phyloP scores from a whole-genome alignment of 1,140 invertebrate genomes.

The Sitophilus oryzae region DNA sequence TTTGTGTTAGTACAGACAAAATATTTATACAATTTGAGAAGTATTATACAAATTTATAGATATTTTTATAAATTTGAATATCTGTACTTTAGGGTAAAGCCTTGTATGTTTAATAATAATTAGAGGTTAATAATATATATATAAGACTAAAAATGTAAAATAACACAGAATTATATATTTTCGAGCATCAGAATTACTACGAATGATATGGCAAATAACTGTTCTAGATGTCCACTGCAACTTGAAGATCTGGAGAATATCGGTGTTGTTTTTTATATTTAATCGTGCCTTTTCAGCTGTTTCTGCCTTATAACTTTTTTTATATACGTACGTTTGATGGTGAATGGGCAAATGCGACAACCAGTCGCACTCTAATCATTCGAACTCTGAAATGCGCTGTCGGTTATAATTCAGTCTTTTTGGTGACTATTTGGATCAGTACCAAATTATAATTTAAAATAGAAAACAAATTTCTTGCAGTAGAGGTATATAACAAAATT shows the following conservation, averaged over 20 bases:
- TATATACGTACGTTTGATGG: conserved; percentile 21
- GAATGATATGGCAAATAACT: conserved; percentile 20
- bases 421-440: conserved; percentile 13
- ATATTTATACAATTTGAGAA: too few relatives aligned
- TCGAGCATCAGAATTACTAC: conserved; percentile 1
- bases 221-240: conserved; percentile 32
- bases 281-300: background rate
- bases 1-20: too few relatives aligned
- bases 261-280: conserved; percentile 16
- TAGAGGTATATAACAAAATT: too few relatives aligned
- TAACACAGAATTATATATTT: background rate
- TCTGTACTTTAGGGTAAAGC: background rate
- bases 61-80: too few relatives aligned
- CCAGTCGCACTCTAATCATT: conserved; percentile 22
- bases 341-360: conserved; percentile 36
- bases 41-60: too few relatives aligned
- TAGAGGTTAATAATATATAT: too few relatives aligned
- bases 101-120: background rate
- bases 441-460: background rate
- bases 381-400: conserved; percentile 29
- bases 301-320: conserved; percentile 6
- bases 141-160: too few relatives aligned
- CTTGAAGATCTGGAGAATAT: conserved; percentile 27
- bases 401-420: conserved; percentile 23
- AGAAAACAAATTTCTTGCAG: too few relatives aligned